Percentiles rank a stretch among this genome's conserved stretches.
Conservation (phyloP, 2,888 invertebrate species). For the Polydrusus pterygomalis region DNA sequence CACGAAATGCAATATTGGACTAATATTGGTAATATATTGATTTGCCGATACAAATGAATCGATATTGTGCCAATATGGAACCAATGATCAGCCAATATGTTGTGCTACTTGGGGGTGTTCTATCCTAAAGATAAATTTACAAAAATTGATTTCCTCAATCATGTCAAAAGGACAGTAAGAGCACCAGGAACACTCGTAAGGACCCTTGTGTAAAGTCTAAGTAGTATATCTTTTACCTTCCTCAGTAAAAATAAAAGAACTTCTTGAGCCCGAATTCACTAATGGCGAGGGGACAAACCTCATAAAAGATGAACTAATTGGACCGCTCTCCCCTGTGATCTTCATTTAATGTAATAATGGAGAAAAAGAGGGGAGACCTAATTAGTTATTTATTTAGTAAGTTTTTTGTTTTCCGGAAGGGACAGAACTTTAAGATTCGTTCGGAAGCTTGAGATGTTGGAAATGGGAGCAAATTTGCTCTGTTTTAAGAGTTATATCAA, state of each 20-base stretch:
- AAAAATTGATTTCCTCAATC: too few relatives aligned
- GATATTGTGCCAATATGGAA: too few relatives aligned
- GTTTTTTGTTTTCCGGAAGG: constrained; percentile 29
- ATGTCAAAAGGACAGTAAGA: not conserved
- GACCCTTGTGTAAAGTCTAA: not conserved
- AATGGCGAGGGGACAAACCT: constrained; percentile 27
- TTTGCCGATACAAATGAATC: too few relatives aligned
- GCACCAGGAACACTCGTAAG: not conserved
- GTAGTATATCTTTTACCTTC: constrained; percentile 4
- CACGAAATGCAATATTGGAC: too few relatives aligned
- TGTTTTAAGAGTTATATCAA: not conserved
- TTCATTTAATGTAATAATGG: constrained; percentile 36
- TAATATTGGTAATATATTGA: too few relatives aligned
- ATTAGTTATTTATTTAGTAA: constrained; percentile 45
- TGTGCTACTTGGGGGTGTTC: too few relatives aligned
- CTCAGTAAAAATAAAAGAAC: constrained; percentile 9
- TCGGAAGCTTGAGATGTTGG: not conserved
- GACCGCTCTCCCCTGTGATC: constrained; percentile 38
- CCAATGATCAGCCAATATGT: too few relatives aligned
- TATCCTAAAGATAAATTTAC: too few relatives aligned
- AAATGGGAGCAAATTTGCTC: not conserved
- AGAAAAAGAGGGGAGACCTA: constrained; percentile 22
- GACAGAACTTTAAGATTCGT: constrained; percentile 20
- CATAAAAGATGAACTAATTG: constrained; percentile 48
- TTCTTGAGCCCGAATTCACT: constrained; percentile 14